A percentile compares a stretch with the other conserved stretches of the same genome.
phyloP scores from a whole-genome alignment of 2,797 vertebrate genomes.

The Anguilla marmorata region DNA sequence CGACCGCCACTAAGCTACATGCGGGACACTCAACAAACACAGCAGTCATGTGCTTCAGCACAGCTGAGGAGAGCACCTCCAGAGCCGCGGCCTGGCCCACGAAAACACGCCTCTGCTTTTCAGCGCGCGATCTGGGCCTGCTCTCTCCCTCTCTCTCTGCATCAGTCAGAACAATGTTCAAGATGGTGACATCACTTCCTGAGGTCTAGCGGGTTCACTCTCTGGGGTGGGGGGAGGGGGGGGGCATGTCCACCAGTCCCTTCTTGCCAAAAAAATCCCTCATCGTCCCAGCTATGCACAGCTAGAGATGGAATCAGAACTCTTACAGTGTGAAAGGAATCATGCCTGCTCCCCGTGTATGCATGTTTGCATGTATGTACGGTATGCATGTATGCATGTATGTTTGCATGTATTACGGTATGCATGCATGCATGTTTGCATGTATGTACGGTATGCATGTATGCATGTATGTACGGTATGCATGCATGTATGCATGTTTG shows the following conservation, averaged over 20 bases:
- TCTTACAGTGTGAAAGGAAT: neutral
- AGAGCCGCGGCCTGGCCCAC: conserved; percentile 12
- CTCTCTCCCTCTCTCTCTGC: neutral
- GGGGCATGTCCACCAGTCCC: neutral
- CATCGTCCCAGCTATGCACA: neutral
- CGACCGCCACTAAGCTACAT: conserved; percentile 43
- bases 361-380: neutral
- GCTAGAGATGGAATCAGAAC: neutral
- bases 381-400: neutral
- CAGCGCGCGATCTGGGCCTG: neutral
- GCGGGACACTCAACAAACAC: conserved; percentile 46
- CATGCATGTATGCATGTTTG: neutral
- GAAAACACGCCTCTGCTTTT: conserved; percentile 28
- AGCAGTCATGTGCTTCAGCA: conserved; percentile 42
- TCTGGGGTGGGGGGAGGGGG: neutral
- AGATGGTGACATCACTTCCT: conserved; percentile 12
- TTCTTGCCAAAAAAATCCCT: neutral
- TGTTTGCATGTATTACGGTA: neutral
- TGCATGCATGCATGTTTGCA: neutral
- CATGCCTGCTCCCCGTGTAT: neutral
- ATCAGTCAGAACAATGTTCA: neutral
- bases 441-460: neutral
- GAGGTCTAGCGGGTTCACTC: neutral
- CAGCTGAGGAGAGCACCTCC: conserved; percentile 36
- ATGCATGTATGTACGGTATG: neutral